Conservation (phyloP, 2,797 vertebrate species). For the Sebastes jordani region DNA sequence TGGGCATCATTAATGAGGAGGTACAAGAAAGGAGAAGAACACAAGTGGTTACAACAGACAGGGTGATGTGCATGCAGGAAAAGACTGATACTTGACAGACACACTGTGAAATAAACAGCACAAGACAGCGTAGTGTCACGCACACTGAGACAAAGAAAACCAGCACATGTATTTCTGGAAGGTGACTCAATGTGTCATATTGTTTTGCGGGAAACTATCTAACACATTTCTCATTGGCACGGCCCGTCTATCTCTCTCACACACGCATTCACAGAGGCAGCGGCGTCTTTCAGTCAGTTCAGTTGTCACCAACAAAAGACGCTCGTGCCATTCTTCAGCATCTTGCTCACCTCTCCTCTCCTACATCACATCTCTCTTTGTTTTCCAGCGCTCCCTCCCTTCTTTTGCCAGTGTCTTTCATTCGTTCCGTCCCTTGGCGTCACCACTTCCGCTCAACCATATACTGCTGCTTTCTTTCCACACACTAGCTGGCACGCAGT, state of each 20-base stretch:
- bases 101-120: neutral
- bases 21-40: neutral
- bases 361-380: conserved; percentile 44
- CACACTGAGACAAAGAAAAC: conserved; percentile 13
- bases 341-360: conserved; percentile 40
- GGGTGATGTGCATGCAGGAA: neutral
- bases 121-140: neutral
- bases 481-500: conserved; percentile 33
- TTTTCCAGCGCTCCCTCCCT: conserved; percentile 48
- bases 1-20: neutral
- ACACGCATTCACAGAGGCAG: neutral
- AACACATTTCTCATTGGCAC: conserved; percentile 32
- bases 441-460: conserved; percentile 76
- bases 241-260: neutral
- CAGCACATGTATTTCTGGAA: conserved; percentile 13
- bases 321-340: neutral
- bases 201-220: conserved; percentile 32
- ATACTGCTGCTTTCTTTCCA: conserved; percentile 45
- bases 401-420: conserved; percentile 34
- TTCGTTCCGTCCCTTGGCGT: conserved; percentile 55
- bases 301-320: conserved; percentile 47
- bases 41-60: neutral
- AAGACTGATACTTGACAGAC: neutral
- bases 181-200: conserved; percentile 47
- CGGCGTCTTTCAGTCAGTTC: conserved; percentile 32